Evolutionary conservation across 2,113 vertebrate species (phyloP).

Genomic region (Aldabrachelys gigantea): DNA sequence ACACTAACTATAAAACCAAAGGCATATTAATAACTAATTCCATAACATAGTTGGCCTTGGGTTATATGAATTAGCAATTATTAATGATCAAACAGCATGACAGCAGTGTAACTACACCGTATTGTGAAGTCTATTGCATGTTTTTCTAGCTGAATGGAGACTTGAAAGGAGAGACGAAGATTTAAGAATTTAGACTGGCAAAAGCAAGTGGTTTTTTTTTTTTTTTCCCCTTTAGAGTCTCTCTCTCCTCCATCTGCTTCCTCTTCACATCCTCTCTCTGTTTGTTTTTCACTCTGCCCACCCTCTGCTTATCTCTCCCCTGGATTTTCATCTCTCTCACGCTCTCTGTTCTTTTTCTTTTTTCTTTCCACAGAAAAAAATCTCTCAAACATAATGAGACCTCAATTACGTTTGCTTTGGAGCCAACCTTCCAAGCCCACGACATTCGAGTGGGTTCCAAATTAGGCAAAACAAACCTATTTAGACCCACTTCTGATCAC

Average conservation of each 20-base stretch:
- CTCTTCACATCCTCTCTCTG: constrained; percentile 4
- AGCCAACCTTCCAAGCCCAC: fast-evolving
- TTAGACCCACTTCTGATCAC: not conserved
- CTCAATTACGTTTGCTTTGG: fast-evolving
- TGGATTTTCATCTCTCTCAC: constrained; percentile 15
- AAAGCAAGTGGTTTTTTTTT: not conserved
- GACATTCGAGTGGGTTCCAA: not conserved
- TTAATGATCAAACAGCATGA: constrained; percentile 11
- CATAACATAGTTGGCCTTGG: not conserved
- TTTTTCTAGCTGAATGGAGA: constrained; percentile 34
- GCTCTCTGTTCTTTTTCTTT: constrained; percentile 54
- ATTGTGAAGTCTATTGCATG: not conserved
- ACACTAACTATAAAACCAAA: not conserved
- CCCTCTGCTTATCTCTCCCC: constrained; percentile 2
- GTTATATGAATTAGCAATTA: not conserved
- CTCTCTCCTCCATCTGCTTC: constrained; percentile 47
- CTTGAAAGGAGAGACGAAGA: constrained; percentile 15
- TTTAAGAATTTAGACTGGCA: constrained; percentile 8
- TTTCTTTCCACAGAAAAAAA: not conserved
- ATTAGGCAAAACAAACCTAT: fast-evolving
- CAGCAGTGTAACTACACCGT: not conserved
- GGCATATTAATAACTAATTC: constrained; percentile 50
- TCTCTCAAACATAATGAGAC: not conserved
- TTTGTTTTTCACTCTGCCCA: fast-evolving
- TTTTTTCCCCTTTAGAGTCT: not conserved